phyloP scores from a whole-genome alignment of 2,797 vertebrate genomes.

The Mus caroli region DNA sequence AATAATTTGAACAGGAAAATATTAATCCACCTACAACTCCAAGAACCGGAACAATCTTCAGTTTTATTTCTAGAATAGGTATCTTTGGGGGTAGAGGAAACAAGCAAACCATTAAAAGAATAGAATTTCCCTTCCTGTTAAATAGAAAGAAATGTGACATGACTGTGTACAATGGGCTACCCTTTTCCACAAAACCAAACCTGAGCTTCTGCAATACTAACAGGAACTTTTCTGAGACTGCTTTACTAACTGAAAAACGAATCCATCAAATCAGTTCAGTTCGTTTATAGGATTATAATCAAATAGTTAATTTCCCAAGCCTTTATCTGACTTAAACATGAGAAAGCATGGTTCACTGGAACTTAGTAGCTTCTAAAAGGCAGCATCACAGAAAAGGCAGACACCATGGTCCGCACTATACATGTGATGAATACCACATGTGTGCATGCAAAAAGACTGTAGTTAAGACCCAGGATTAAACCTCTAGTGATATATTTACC shows the following conservation, averaged over 20 bases:
- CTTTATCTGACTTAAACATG: slow-evolving; percentile 48
- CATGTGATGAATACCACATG: slow-evolving; percentile 59
- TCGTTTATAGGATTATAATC: slow-evolving; percentile 8
- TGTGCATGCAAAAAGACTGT: slow-evolving; percentile 79
- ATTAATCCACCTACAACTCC: slow-evolving; percentile 94
- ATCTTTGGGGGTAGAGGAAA: slow-evolving; percentile 89
- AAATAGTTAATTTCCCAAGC: slow-evolving; percentile 49
- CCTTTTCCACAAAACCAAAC: slow-evolving; percentile 64
- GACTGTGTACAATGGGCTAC: slow-evolving; percentile 47
- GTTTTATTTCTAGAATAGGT: slow-evolving; percentile 92
- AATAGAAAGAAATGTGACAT: slow-evolving; percentile 41
- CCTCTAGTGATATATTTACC: slow-evolving; percentile 91
- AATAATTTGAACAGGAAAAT: slow-evolving; percentile 97
- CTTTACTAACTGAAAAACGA: slow-evolving; percentile 58
- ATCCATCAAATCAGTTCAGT: slow-evolving; percentile 59
- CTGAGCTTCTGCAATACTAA: slow-evolving; percentile 26
- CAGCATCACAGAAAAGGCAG: slow-evolving; percentile 79
- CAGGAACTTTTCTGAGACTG: slow-evolving; percentile 11
- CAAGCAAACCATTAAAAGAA: slow-evolving; percentile 71
- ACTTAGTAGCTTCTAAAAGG: slow-evolving; percentile 52
- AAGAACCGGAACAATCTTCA: slow-evolving; percentile 93
- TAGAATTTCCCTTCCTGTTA: slow-evolving; percentile 46
- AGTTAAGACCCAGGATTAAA: slow-evolving; percentile 68
- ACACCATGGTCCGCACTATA: slow-evolving; percentile 75
- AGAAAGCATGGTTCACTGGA: slow-evolving; percentile 60